phyloP scores from a whole-genome alignment of 2,113 vertebrate genomes.

The Callipepla californica region DNA sequence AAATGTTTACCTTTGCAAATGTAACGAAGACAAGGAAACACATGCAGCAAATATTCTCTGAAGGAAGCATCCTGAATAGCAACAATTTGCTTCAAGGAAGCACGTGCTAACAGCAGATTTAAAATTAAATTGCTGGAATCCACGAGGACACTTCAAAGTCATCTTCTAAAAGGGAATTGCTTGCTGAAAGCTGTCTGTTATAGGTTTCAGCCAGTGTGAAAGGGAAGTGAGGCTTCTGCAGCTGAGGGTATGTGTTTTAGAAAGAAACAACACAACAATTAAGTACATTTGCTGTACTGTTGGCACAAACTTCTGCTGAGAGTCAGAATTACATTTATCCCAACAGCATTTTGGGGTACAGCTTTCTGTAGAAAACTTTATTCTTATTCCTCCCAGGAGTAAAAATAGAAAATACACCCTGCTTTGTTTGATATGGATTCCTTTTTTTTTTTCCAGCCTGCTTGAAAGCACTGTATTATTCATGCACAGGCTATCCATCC shows the following conservation, averaged over 20 bases:
- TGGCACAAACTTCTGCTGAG: neutral
- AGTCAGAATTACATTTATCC: neutral
- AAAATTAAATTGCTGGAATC: neutral
- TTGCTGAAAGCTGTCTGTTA: neutral
- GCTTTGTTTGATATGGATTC: neutral
- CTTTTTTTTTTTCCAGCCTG: neutral
- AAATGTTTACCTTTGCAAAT: neutral
- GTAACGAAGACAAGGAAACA: neutral
- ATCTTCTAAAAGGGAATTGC: neutral
- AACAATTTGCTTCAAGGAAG: neutral
- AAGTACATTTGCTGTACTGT: neutral
- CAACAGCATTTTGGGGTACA: neutral
- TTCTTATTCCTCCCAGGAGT: neutral
- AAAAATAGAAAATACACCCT: neutral
- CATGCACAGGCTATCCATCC: neutral
- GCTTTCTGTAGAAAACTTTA: neutral
- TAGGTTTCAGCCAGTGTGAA: rapidly evolving
- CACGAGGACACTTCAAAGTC: neutral
- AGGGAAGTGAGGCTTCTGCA: neutral
- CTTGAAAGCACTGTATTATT: constrained; percentile 7
- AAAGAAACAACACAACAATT: neutral
- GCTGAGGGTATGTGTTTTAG: neutral
- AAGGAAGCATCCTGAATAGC: neutral
- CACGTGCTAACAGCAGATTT: neutral
- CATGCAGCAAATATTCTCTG: neutral